Percentiles rank a stretch among this genome's conserved stretches.
These are phyloP conservation scores for Melitaea athalia DNA, from an alignment of 2,888 invertebrate genomes.

Conservation along the genomic window DNA sequence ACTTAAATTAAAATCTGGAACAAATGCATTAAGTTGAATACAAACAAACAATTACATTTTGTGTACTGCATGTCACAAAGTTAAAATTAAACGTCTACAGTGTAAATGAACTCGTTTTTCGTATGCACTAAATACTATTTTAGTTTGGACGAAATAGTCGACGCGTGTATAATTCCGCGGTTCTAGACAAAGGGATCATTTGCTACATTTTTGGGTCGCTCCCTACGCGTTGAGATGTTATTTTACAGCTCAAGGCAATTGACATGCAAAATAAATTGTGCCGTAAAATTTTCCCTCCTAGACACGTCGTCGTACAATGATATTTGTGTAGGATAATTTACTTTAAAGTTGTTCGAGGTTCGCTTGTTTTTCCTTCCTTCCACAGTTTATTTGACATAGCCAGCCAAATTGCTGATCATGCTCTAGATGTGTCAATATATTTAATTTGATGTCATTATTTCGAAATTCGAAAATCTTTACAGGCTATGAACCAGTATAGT, in stretches of 20 bases:
- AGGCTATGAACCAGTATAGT: no score
- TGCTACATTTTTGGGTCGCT: conserved; percentile 38
- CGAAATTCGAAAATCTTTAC: no score
- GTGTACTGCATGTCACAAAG: conserved; percentile 5
- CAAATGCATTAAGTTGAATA: neutral
- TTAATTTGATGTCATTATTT: no score
- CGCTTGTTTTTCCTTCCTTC: neutral
- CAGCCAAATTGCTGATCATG: no score
- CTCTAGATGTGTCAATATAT: no score
- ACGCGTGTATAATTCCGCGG: conserved; percentile 40
- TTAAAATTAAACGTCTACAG: conserved; percentile 5
- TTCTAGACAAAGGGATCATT: conserved; percentile 40
- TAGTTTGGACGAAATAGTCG: conserved; percentile 19
- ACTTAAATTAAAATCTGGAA: neutral
- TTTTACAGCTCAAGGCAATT: neutral
- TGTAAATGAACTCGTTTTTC: conserved; percentile 14
- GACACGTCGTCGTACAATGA: neutral
- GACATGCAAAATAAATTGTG: neutral
- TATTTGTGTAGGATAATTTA: neutral
- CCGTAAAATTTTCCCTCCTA: neutral
- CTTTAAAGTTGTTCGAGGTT: neutral
- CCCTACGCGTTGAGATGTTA: conserved; percentile 40
- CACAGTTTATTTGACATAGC: no score
- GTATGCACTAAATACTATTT: conserved; percentile 16
- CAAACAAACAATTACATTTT: neutral